These are phyloP conservation scores for Montipora capricornis DNA, from an alignment of 64 coral and sea anemone species.

Conservation along the genomic window DNA sequence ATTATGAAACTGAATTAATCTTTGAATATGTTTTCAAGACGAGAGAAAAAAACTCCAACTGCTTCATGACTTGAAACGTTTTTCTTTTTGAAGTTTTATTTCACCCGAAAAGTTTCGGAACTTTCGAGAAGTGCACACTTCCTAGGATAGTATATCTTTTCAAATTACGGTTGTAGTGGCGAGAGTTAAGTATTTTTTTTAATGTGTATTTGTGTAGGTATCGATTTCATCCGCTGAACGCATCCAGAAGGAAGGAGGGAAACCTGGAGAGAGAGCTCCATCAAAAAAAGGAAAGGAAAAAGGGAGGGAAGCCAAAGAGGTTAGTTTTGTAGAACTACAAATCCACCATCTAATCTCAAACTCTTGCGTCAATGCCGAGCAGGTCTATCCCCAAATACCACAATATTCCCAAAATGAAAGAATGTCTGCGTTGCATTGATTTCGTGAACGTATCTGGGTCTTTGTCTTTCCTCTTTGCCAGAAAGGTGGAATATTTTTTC, in stretches of 20 bases:
- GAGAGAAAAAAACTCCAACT: no score
- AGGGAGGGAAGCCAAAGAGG: constrained; percentile 84
- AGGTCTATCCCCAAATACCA: not conserved
- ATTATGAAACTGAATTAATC: no score
- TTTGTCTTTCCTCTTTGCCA: not conserved
- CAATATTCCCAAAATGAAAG: no score
- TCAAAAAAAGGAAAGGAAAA: constrained; percentile 89
- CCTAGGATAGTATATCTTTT: no score
- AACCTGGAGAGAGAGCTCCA: constrained; percentile 81
- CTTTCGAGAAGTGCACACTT: no score
- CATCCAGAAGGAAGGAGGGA: constrained; percentile 80
- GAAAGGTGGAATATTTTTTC: not conserved
- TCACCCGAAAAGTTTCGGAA: no score
- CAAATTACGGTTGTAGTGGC: not conserved
- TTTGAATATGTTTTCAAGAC: no score
- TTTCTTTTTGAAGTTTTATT: no score
- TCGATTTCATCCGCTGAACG: constrained; percentile 87
- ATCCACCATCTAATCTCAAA: no score
- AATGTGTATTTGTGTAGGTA: constrained; percentile 53
- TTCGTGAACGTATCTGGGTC: not conserved
- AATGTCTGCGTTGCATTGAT: not conserved
- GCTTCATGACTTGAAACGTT: no score
- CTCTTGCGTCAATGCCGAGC: not conserved
- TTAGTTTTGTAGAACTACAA: not conserved
- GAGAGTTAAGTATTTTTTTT: not conserved